Conservation (phyloP, 1,140 invertebrate genomes). For the Pomacea maculata region DNA sequence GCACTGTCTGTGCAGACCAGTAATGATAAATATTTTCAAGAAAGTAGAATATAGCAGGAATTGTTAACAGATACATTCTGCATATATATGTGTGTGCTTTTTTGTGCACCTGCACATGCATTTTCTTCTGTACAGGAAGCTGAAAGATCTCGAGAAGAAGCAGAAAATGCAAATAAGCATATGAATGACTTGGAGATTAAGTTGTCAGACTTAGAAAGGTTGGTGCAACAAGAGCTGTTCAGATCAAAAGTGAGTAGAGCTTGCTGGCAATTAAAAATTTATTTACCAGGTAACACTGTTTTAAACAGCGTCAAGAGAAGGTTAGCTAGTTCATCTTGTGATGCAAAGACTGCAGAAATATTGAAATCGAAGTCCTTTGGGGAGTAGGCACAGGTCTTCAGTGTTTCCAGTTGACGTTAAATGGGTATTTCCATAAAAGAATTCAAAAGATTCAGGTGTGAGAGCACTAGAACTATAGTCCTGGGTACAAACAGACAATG, state of each 20-base stretch:
- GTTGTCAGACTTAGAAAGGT: slow-evolving; percentile 45
- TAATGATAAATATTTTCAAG: not conserved
- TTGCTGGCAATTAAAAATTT: too few relatives aligned
- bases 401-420: too few relatives aligned
- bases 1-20: not conserved
- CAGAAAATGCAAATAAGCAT: slow-evolving; percentile 46
- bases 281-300: too few relatives aligned
- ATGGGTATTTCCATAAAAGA: too few relatives aligned
- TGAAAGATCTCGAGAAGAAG: slow-evolving; percentile 27
- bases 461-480: too few relatives aligned
- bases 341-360: too few relatives aligned
- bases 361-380: too few relatives aligned
- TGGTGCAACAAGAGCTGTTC: slow-evolving; percentile 28
- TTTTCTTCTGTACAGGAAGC: slow-evolving; percentile 25
- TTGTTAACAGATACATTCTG: slow-evolving; percentile 2
- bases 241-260: not conserved
- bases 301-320: too few relatives aligned
- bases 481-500: too few relatives aligned
- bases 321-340: too few relatives aligned
- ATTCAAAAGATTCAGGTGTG: too few relatives aligned
- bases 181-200: slow-evolving; percentile 78
- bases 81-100: not conserved
- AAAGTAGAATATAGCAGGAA: slow-evolving; percentile 8
- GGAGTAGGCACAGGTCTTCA: too few relatives aligned
- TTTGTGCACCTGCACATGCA: not conserved